A percentile compares a stretch with the other conserved stretches of the same genome.
phyloP scores from a whole-genome alignment of 2,797 vertebrate species.

The Aeoliscus strigatus region DNA sequence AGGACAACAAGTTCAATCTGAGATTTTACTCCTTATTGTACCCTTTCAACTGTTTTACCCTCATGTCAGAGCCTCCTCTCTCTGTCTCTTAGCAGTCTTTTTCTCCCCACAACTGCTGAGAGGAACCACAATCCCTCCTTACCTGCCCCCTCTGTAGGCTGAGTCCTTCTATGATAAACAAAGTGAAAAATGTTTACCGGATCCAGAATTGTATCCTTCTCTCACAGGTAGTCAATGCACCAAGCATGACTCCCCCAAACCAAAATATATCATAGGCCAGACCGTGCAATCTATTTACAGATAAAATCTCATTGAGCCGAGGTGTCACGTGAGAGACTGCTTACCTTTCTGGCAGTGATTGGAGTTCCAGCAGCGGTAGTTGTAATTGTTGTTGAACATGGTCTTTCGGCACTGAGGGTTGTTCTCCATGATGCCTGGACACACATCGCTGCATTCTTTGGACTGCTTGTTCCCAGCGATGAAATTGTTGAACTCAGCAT shows the following conservation, averaged over 20 bases:
- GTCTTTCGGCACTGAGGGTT: conserved; percentile 86
- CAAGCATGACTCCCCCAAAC: conserved; percentile 12
- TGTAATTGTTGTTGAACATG: conserved; percentile 91
- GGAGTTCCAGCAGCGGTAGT: conserved; percentile 96
- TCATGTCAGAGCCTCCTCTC: too few species aligned
- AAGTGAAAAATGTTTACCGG: too few species aligned
- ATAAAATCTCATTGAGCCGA: conserved; percentile 18
- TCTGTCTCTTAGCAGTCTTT: too few species aligned
- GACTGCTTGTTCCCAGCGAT: conserved; percentile 92
- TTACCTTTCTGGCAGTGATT: conserved; percentile 98
- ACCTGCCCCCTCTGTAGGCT: too few species aligned
- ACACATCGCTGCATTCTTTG: conserved; percentile 95
- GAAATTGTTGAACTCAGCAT: conserved; percentile 94
- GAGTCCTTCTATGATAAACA: too few species aligned
- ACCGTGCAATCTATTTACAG: conserved; percentile 19
- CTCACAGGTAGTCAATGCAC: conserved; percentile 2
- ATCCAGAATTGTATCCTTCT: too few species aligned
- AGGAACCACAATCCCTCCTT: too few species aligned
- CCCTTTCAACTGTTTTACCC: too few species aligned
- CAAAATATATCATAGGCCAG: conserved; percentile 13
- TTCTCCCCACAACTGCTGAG: too few species aligned
- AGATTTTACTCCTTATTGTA: too few species aligned
- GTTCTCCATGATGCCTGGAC: conserved; percentile 90
- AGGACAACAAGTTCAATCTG: too few species aligned
- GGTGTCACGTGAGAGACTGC: conserved; percentile 22